Conservation (phyloP, 1,140 invertebrate genomes). For the Eumaeus atala region DNA sequence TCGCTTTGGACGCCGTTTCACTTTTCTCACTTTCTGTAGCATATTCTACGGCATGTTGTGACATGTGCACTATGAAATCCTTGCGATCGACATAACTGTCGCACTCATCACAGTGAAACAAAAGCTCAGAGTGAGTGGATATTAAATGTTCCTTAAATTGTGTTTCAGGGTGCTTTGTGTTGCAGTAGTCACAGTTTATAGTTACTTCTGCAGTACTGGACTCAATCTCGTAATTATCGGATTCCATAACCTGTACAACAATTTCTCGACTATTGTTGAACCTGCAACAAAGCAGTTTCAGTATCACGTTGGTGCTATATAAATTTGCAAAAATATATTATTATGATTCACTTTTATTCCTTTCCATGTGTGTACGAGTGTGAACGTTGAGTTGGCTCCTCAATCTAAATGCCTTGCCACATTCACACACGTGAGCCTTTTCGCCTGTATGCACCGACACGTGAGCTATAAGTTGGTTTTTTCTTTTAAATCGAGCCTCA, state of each 20-base stretch:
- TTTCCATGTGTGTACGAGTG: conserved; percentile 23
- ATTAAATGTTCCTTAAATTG: conserved; percentile 35
- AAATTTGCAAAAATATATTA: background rate
- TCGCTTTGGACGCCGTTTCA: background rate
- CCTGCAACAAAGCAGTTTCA: conserved; percentile 37
- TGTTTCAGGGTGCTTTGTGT: conserved; percentile 13
- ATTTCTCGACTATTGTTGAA: conserved; percentile 16
- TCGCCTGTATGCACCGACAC: conserved; percentile 45
- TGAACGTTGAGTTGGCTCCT: conserved; percentile 43
- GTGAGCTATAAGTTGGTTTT: conserved; percentile 39
- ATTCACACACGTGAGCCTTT: conserved; percentile 35
- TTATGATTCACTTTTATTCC: conserved; percentile 1
- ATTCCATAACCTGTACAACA: background rate
- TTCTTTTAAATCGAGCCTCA: conserved; percentile 46
- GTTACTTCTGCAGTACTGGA: conserved; percentile 1
- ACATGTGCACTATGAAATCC: conserved; percentile 49
- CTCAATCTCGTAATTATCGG: background rate
- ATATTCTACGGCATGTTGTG: conserved; percentile 33
- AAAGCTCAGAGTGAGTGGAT: conserved; percentile 30
- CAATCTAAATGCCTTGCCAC: conserved; percentile 44
- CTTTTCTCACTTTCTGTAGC: background rate
- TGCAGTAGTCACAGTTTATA: conserved; percentile 37
- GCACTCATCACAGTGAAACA: conserved; percentile 56
- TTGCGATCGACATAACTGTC: conserved; percentile 37
- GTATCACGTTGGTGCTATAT: conserved; percentile 15